A percentile compares a stretch with the other conserved stretches of the same genome.
Conservation (phyloP, 2,888 invertebrate species). For the Plutella xylostella region DNA sequence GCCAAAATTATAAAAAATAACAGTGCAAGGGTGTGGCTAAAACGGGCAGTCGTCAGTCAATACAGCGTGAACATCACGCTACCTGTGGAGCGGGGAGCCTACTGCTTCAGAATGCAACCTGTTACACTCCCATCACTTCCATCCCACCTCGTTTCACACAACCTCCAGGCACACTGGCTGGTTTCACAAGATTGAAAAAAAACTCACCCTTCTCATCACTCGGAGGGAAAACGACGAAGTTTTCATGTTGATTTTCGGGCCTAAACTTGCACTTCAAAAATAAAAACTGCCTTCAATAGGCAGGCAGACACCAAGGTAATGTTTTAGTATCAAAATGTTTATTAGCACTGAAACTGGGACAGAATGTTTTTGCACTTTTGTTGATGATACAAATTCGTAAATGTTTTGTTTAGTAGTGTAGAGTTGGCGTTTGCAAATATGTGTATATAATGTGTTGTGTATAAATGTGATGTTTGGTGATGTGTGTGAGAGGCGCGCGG, state of each 20-base stretch:
- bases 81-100: constrained; percentile 46
- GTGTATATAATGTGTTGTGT: background rate
- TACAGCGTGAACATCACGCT: constrained; percentile 23
- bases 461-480: background rate
- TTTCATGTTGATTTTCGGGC: constrained; percentile 73
- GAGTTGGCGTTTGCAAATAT: background rate
- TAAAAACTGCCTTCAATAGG: background rate
- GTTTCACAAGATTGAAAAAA: constrained; percentile 2
- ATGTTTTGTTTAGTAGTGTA: too few species aligned
- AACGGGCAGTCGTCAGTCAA: background rate
- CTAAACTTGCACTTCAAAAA: background rate
- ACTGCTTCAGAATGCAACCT: too few species aligned
- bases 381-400: background rate
- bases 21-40: background rate
- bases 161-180: background rate
- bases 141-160: too few species aligned
- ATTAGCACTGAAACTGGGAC: too few species aligned
- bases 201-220: constrained; percentile 83
- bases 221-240: constrained; percentile 82
- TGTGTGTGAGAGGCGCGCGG: constrained; percentile 33
- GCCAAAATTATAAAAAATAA: background rate
- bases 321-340: too few species aligned
- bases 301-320: too few species aligned
- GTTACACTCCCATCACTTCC: constrained; percentile 25
- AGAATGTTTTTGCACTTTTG: too few species aligned